phyloP scores from a whole-genome alignment of 2,797 vertebrate species.

The Melopsittacus undulatus region DNA sequence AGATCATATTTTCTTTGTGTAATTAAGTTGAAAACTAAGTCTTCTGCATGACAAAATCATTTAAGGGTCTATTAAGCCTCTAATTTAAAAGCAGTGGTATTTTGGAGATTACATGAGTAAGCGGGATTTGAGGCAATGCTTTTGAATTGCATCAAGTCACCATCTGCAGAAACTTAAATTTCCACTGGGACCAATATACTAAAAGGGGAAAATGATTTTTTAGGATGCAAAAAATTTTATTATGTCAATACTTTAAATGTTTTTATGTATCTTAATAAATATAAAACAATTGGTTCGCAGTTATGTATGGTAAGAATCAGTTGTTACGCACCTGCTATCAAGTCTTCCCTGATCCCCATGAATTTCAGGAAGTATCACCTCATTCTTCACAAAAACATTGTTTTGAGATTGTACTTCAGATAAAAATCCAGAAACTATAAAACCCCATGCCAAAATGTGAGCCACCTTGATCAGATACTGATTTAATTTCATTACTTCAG shows the following conservation, averaged over 20 bases:
- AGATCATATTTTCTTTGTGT: neutral
- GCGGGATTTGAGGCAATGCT: neutral
- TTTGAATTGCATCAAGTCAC: neutral
- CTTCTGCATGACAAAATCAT: neutral
- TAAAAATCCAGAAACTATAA: neutral
- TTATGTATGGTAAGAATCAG: neutral
- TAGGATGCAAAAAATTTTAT: neutral
- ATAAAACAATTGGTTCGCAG: neutral
- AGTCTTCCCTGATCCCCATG: neutral
- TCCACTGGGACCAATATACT: neutral
- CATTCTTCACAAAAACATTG: neutral
- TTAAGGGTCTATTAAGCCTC: neutral
- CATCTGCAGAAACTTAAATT: neutral
- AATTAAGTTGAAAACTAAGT: neutral
- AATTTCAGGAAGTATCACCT: neutral
- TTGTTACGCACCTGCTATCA: neutral
- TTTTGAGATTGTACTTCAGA: neutral
- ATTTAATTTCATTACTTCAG: neutral
- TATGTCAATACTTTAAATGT: neutral
- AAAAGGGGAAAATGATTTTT: neutral
- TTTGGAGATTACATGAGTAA: neutral
- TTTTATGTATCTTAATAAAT: neutral
- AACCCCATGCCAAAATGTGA: neutral
- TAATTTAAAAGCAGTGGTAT: neutral
- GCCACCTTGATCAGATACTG: neutral